Evolutionary conservation across 2,113 vertebrate genomes (phyloP).

Genomic region (Nycticebus coucang): DNA sequence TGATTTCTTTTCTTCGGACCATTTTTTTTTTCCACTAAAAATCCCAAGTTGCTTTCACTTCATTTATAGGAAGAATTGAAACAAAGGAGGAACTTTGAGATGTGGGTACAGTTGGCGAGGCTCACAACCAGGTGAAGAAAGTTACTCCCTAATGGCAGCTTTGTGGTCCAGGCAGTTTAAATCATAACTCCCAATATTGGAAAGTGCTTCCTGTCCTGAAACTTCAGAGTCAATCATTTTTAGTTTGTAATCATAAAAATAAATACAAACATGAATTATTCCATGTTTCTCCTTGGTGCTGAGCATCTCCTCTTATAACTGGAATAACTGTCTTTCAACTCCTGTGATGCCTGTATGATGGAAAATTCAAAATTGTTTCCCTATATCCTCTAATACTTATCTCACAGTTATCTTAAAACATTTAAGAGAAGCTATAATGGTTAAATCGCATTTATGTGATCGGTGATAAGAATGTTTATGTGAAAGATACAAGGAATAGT

Average conservation of each 20-base stretch:
- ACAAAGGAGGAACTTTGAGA: not conserved
- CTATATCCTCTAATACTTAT: not conserved
- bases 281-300: not conserved
- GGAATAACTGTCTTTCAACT: not conserved
- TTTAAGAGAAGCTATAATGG: not conserved
- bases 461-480: not conserved
- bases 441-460: not conserved
- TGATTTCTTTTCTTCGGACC: not conserved
- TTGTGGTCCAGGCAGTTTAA: not conserved
- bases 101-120: not conserved
- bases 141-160: not conserved
- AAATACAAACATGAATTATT: not conserved
- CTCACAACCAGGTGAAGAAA: not conserved
- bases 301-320: not conserved
- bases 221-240: not conserved
- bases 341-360: not conserved
- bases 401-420: not conserved
- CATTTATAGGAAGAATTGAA: not conserved
- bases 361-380: slow-evolving; percentile 14
- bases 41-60: not conserved
- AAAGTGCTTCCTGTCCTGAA: not conserved
- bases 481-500: not conserved
- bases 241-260: not conserved
- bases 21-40: not conserved
- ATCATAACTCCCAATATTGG: not conserved